Evolutionary conservation across 2,888 invertebrate species (phyloP).

Genomic region (Andrena minutula): DNA sequence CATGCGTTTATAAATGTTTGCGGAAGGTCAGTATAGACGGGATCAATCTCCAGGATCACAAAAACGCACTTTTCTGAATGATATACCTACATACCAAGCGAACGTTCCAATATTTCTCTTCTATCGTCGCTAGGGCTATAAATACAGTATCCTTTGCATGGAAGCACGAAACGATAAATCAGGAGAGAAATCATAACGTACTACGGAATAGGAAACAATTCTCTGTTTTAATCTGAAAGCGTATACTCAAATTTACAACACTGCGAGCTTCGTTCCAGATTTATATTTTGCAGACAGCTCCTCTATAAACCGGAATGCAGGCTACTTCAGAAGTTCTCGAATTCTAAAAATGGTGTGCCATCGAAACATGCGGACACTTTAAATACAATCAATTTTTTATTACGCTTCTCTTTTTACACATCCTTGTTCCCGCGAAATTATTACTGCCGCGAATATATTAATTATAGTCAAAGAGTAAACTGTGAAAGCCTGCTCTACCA

Average conservation of each 20-base stretch:
- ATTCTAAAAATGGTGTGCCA: background rate
- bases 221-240: constrained; percentile 10
- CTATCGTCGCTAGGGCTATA: constrained; percentile 50
- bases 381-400: background rate
- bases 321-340: background rate
- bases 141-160: constrained; percentile 25
- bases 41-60: constrained; percentile 20
- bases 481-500: background rate
- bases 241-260: background rate
- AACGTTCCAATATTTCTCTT: constrained; percentile 50
- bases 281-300: background rate
- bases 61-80: constrained; percentile 38
- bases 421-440: background rate
- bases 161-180: constrained; percentile 51
- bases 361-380: background rate
- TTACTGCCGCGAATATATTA: constrained; percentile 3
- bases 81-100: constrained; percentile 23
- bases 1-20: constrained; percentile 1
- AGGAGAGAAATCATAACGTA: background rate
- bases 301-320: too few species aligned
- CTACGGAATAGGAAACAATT: constrained; percentile 16
- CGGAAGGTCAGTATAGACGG: constrained; percentile 8
- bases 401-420: background rate
- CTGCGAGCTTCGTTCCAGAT: background rate
- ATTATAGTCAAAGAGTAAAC: background rate